These are phyloP conservation scores for Raphicerus campestris DNA, from an alignment of 2,113 vertebrate genomes.

Conservation along the genomic window DNA sequence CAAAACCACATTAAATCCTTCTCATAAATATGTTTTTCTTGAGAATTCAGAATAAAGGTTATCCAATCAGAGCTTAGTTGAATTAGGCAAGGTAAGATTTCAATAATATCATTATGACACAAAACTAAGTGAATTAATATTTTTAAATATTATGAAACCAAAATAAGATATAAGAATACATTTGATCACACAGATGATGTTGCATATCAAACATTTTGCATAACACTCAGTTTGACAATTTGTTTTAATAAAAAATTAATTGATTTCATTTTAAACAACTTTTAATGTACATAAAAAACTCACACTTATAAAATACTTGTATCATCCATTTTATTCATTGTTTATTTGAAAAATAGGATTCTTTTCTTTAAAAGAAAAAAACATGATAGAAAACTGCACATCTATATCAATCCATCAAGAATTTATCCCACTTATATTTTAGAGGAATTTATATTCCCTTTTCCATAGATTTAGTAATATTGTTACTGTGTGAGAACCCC, in stretches of 20 bases:
- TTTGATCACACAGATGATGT: not conserved
- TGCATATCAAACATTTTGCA: not conserved
- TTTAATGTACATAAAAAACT: not conserved
- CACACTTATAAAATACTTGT: not conserved
- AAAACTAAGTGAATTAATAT: not conserved
- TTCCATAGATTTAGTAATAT: not conserved
- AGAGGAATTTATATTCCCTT: not conserved
- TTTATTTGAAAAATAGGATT: not conserved
- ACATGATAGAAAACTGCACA: not conserved
- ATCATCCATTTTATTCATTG: not conserved
- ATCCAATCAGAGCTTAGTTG: not conserved
- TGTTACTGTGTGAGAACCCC: not conserved
- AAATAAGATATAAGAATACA: not conserved
- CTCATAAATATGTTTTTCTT: not conserved
- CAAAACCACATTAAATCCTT: not conserved
- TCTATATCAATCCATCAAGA: not conserved
- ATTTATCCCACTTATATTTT: not conserved
- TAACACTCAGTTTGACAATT: not conserved
- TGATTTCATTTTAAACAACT: not conserved
- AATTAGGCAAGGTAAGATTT: not conserved
- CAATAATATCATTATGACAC: not conserved
- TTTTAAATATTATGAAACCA: not conserved
- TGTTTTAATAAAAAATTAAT: not conserved
- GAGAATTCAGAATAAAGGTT: not conserved
- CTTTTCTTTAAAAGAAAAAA: not conserved